phyloP scores from a whole-genome alignment of 2,888 invertebrate genomes.

The Hybos culiciformis region DNA sequence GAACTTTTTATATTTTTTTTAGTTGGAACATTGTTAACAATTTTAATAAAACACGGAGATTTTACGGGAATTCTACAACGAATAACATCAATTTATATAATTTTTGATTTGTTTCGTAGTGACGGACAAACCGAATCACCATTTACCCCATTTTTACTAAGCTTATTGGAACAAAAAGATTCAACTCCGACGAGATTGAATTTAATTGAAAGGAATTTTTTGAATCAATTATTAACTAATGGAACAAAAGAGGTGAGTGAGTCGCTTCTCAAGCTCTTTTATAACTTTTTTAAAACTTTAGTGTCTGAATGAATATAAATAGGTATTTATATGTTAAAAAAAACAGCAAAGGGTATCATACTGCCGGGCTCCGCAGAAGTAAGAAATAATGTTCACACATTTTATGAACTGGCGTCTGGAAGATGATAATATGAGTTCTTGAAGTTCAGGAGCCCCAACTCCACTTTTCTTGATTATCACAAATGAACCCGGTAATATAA shows the following conservation, averaged over 20 bases:
- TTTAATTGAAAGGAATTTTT: constrained; percentile 54
- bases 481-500: too few relatives aligned
- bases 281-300: too few relatives aligned
- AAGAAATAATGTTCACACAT: background rate
- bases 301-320: too few relatives aligned
- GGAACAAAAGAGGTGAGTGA: constrained; percentile 54
- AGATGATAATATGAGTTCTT: too few relatives aligned
- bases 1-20: constrained; percentile 17
- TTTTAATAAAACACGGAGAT: constrained; percentile 55
- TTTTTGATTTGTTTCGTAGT: constrained; percentile 56
- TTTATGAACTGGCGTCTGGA: background rate
- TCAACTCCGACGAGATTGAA: constrained; percentile 21
- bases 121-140: constrained; percentile 54
- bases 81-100: constrained; percentile 50
- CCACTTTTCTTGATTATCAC: too few relatives aligned
- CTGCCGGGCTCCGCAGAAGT: background rate
- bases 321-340: too few relatives aligned
- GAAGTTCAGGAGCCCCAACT: too few relatives aligned
- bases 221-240: constrained; percentile 52
- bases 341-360: too few relatives aligned
- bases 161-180: constrained; percentile 42
- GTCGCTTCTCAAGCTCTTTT: background rate
- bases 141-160: constrained; percentile 55
- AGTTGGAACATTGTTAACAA: constrained; percentile 46
- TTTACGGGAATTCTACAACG: constrained; percentile 52